These are phyloP conservation scores for Lophochroa leadbeateri DNA, from an alignment of 2,113 vertebrate species.

Conservation along the genomic window DNA sequence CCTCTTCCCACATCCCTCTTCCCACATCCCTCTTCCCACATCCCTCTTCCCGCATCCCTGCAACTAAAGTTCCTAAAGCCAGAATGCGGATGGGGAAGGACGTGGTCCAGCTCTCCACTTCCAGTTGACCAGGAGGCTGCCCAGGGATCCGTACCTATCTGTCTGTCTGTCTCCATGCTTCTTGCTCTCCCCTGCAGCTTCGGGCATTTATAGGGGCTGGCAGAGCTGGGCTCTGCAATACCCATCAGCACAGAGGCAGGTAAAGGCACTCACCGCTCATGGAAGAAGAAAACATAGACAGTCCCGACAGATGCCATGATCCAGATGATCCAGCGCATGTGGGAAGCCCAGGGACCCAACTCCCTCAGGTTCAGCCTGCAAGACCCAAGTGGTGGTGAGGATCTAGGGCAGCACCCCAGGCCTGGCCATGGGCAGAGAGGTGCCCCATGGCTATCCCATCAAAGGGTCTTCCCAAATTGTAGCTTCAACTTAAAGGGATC, in stretches of 20 bases:
- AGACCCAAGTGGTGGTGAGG: background rate
- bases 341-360: constrained; percentile 88
- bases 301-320: constrained; percentile 92
- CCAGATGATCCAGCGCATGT: constrained; percentile 98
- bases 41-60: background rate
- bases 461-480: background rate
- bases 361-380: constrained; percentile 89
- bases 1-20: background rate
- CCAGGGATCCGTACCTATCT: background rate
- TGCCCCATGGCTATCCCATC: background rate
- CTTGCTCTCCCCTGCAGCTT: background rate
- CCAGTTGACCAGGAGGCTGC: background rate
- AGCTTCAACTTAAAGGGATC: background rate
- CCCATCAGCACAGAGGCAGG: accelerated
- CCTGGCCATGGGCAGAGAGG: accelerated
- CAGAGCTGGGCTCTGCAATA: background rate
- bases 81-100: background rate
- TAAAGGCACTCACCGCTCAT: constrained; percentile 82
- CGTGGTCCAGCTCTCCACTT: background rate
- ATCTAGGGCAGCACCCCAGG: background rate
- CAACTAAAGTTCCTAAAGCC: background rate
- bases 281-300: constrained; percentile 93
- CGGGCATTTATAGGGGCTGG: background rate
- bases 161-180: background rate
- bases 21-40: background rate